phyloP scores from a whole-genome alignment of 2,797 vertebrate species.

The Melanogrammus aeglefinus region DNA sequence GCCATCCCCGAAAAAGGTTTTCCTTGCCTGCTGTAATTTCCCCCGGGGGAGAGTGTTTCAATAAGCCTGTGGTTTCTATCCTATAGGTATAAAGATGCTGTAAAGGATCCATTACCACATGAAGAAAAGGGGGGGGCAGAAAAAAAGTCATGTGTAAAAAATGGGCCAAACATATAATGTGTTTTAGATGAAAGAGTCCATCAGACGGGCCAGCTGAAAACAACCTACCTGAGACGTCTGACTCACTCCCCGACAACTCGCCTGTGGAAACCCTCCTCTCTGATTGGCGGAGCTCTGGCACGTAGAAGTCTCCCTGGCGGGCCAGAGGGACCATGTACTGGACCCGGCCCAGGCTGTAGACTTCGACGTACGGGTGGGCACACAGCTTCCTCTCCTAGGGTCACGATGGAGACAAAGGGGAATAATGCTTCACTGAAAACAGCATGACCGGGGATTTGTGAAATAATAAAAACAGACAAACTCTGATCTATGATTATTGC shows the following conservation, averaged over 20 bases:
- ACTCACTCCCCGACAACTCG: conserved; percentile 67
- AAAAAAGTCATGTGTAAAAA: neutral
- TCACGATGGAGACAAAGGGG: neutral
- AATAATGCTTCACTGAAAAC: neutral
- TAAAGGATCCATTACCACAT: neutral
- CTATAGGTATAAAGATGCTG: neutral
- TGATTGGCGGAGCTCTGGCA: conserved; percentile 83
- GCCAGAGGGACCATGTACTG: conserved; percentile 87
- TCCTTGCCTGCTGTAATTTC: neutral
- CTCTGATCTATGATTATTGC: neutral
- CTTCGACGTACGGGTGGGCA: conserved; percentile 88
- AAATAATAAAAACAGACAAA: neutral
- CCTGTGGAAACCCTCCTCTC: conserved; percentile 71
- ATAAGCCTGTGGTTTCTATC: neutral
- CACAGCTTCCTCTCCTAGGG: conserved; percentile 87
- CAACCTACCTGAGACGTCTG: conserved; percentile 82
- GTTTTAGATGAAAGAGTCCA: conserved; percentile 1
- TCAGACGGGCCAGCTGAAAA: neutral
- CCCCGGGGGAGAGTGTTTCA: neutral
- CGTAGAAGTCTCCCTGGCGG: conserved; percentile 89
- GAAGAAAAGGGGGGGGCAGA: neutral
- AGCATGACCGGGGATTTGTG: neutral
- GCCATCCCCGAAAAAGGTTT: neutral
- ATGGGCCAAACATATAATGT: neutral
- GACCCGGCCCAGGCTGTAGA: conserved; percentile 85